Percentiles rank a stretch among this genome's conserved stretches.
Evolutionary conservation across 2,797 vertebrate species (phyloP).

Genomic region (Crotalus adamanteus): DNA sequence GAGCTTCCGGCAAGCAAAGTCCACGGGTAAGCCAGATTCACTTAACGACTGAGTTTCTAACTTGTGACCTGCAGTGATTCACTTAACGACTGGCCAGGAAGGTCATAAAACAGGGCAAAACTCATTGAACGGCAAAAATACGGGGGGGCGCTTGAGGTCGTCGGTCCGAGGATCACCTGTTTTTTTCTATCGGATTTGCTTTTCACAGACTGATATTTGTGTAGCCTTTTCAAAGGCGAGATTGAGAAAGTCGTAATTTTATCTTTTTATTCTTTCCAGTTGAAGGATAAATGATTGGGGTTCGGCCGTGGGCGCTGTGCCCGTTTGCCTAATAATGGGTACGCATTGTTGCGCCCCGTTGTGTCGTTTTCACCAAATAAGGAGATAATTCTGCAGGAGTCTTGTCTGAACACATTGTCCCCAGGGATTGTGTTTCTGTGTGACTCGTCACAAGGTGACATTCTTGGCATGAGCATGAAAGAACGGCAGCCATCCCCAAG

Average conservation of each 20-base stretch:
- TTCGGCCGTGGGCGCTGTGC: not conserved
- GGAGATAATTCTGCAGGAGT: not conserved
- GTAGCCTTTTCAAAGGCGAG: not conserved
- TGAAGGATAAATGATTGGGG: not conserved
- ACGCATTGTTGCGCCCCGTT: not conserved
- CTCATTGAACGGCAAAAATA: too few species aligned
- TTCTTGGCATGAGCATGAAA: not conserved
- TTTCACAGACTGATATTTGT: too few species aligned
- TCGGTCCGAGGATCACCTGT: too few species aligned
- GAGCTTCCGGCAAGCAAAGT: too few species aligned
- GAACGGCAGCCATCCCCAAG: not conserved
- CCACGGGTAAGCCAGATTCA: too few species aligned
- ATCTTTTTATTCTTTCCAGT: not conserved
- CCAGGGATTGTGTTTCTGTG: not conserved
- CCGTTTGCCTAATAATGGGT: not conserved
- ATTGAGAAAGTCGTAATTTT: fast-evolving
- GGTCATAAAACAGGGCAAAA: too few species aligned
- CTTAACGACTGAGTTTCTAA: too few species aligned
- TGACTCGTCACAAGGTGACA: not conserved
- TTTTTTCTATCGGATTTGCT: not conserved
- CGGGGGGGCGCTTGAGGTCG: too few species aligned
- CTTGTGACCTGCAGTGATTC: too few species aligned
- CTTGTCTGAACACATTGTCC: not conserved
- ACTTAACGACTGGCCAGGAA: too few species aligned
- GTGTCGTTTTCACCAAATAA: not conserved